Conservation (phyloP, 64 coral and sea anemone genomes). For the Cladopsammia gracilis region DNA sequence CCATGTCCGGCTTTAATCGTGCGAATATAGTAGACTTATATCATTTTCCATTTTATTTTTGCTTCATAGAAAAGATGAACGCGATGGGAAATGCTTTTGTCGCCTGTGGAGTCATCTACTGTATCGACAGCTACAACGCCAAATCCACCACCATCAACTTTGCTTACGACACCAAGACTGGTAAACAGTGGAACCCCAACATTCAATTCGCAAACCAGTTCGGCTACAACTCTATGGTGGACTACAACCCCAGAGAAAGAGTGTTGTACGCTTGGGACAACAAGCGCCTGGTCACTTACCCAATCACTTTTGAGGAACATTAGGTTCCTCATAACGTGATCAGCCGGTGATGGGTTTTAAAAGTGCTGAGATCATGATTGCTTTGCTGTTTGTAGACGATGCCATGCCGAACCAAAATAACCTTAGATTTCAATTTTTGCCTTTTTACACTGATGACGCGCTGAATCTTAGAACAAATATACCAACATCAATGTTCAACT, state of each 20-base stretch:
- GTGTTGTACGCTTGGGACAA: constrained; percentile 47
- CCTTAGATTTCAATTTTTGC: too few species aligned
- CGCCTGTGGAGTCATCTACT: constrained; percentile 56
- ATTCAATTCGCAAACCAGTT: constrained; percentile 28
- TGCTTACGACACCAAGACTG: constrained; percentile 51
- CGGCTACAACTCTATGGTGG: constrained; percentile 57
- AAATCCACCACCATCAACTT: constrained; percentile 48
- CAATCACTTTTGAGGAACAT: constrained; percentile 13
- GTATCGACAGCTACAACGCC: not conserved
- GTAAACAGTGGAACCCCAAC: constrained; percentile 31
- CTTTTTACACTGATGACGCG: too few species aligned
- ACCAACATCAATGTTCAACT: too few species aligned
- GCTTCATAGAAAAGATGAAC: not conserved
- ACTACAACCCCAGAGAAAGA: constrained; percentile 45
- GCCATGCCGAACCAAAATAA: too few species aligned
- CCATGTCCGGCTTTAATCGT: too few species aligned
- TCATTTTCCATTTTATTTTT: not conserved
- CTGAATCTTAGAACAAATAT: too few species aligned
- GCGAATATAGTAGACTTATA: too few species aligned
- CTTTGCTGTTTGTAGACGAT: not conserved
- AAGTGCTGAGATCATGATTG: not conserved
- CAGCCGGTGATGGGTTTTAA: not conserved
- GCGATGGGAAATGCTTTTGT: constrained; percentile 43
- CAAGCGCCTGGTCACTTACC: constrained; percentile 35
- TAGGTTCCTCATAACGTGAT: not conserved